A percentile compares a stretch with the other conserved stretches of the same genome.
Evolutionary conservation across 2,888 invertebrate genomes (phyloP).

Genomic region (Megastigmus dorsalis): DNA sequence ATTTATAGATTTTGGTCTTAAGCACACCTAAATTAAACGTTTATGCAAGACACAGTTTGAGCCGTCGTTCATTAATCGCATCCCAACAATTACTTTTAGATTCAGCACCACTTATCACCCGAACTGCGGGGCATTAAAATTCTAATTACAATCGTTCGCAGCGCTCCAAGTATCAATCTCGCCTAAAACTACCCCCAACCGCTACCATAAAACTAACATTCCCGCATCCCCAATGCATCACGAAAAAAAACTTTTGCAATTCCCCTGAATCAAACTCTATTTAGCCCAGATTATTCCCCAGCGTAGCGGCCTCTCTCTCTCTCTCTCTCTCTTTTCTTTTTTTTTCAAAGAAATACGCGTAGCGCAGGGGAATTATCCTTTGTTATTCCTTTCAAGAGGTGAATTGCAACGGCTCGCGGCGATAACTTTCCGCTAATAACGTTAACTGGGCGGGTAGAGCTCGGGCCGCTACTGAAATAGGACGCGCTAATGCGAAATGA

Average conservation of each 20-base stretch:
- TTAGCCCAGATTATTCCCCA: no score
- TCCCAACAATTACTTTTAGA: neutral
- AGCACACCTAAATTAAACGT: no score
- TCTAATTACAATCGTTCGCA: slow-evolving; percentile 13
- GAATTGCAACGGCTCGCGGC: neutral
- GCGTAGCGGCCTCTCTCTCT: neutral
- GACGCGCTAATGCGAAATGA: slow-evolving; percentile 55
- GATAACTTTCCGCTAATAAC: slow-evolving; percentile 54
- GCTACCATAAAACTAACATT: slow-evolving; percentile 10
- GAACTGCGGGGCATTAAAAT: slow-evolving; percentile 4
- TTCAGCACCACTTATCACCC: neutral
- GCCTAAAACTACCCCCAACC: neutral
- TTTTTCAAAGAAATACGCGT: neutral
- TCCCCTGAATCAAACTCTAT: neutral
- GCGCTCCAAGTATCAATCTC: neutral
- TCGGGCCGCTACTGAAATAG: slow-evolving; percentile 14
- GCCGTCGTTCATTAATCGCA: no score
- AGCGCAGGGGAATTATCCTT: slow-evolving; percentile 1
- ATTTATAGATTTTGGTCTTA: no score
- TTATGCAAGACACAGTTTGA: no score
- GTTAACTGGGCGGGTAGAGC: slow-evolving; percentile 54
- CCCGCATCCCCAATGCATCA: no score
- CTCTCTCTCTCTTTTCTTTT: neutral
- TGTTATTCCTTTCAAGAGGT: neutral
- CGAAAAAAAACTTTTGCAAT: no score